Conservation (phyloP, 2,113 vertebrate genomes). For the Corythoichthys intestinalis region DNA sequence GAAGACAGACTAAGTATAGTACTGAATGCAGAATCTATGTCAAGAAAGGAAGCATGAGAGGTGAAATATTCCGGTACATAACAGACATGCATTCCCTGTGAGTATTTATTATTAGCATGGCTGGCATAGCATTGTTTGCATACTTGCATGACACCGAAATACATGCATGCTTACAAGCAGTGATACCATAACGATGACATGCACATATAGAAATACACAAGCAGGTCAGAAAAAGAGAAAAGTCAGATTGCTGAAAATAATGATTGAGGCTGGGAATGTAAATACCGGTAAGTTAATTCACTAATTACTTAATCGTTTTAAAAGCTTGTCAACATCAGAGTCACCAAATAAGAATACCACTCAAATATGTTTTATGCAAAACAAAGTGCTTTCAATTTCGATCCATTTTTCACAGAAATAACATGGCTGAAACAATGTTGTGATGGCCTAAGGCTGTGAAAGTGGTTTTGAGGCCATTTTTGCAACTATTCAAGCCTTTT, state of each 20-base stretch:
- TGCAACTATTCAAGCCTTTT: no score
- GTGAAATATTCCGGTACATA: conserved; percentile 35
- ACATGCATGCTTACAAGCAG: conserved; percentile 16
- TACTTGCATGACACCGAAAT: conserved; percentile 37
- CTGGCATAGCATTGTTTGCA: conserved; percentile 43
- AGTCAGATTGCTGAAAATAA: background rate
- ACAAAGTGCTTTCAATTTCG: no score
- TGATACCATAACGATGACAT: conserved; percentile 6
- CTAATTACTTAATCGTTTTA: no score
- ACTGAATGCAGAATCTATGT: conserved; percentile 25
- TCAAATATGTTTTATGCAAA: no score
- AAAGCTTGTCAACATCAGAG: no score
- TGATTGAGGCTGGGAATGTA: no score
- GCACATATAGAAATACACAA: conserved; percentile 2
- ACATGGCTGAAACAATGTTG: no score
- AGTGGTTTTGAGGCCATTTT: no score
- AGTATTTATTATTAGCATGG: conserved; percentile 58
- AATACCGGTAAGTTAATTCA: no score
- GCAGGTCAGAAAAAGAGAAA: background rate
- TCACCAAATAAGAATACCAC: no score
- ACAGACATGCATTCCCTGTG: conserved; percentile 36
- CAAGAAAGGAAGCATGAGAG: conserved; percentile 37
- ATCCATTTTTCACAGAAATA: no score
- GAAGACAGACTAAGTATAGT: conserved; percentile 45
- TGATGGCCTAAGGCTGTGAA: no score